Evolutionary conservation across 2,888 invertebrate species (phyloP).

Genomic region (Lampropteryx suffumata): DNA sequence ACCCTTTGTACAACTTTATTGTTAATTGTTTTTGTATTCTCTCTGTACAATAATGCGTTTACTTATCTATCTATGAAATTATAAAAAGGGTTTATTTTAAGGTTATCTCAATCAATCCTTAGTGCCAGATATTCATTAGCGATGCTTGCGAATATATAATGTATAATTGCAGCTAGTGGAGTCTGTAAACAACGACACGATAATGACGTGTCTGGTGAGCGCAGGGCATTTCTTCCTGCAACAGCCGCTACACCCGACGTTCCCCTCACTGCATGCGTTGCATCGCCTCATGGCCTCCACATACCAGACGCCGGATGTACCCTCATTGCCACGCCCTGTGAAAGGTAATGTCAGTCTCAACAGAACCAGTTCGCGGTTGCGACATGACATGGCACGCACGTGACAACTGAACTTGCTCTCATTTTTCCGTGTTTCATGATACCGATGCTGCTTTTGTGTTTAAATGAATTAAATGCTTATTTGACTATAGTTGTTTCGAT

Average conservation of each 20-base stretch:
- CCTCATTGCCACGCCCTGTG: slow-evolving; percentile 90
- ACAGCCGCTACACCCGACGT: slow-evolving; percentile 97
- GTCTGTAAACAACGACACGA: slow-evolving; percentile 96
- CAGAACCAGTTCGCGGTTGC: slow-evolving; percentile 30
- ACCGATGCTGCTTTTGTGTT: slow-evolving; percentile 7
- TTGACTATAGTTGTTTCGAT: too few relatives aligned
- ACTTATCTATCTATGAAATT: too few relatives aligned
- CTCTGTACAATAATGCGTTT: too few relatives aligned
- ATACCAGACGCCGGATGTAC: slow-evolving; percentile 91
- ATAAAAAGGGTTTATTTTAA: too few relatives aligned
- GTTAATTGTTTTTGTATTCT: too few relatives aligned
- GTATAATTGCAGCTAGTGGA: slow-evolving; percentile 90
- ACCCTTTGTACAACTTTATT: too few relatives aligned
- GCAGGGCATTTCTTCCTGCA: slow-evolving; percentile 97
- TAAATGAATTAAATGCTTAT: too few relatives aligned
- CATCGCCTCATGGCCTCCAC: slow-evolving; percentile 92
- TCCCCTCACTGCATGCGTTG: slow-evolving; percentile 90
- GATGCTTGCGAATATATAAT: slow-evolving; percentile 39
- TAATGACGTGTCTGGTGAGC: slow-evolving; percentile 92
- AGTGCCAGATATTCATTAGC: not conserved
- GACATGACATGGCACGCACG: slow-evolving; percentile 31
- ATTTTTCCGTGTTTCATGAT: slow-evolving; percentile 19
- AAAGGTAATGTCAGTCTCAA: slow-evolving; percentile 79
- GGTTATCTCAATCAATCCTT: too few relatives aligned
- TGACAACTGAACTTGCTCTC: slow-evolving; percentile 30